phyloP scores from a whole-genome alignment of 2,797 vertebrate species.

The Poliocrania exsul region DNA sequence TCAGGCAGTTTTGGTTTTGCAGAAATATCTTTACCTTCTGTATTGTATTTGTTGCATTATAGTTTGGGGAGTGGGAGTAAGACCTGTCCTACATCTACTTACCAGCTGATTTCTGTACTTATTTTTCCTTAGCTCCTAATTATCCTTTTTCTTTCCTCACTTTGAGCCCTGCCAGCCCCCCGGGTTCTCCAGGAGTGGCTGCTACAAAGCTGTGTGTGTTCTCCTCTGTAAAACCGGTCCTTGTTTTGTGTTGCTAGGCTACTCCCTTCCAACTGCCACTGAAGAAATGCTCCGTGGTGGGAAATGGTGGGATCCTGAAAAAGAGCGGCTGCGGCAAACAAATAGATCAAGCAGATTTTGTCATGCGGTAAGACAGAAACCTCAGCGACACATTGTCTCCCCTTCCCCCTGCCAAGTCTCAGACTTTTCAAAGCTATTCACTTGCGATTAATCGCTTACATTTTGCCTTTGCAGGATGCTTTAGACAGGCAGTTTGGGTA shows the following conservation, averaged over 20 bases:
- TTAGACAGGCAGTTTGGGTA: background rate
- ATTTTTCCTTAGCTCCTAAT: background rate
- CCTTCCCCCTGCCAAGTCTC: background rate
- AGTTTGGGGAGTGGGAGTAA: background rate
- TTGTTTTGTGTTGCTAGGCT: slow-evolving; percentile 86
- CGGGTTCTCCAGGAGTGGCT: background rate
- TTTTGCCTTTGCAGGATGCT: background rate
- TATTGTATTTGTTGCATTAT: accelerated
- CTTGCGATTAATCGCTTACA: background rate
- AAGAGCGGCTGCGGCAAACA: slow-evolving; percentile 89
- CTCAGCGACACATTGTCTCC: background rate
- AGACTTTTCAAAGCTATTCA: slow-evolving; percentile 8
- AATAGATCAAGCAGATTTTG: slow-evolving; percentile 91
- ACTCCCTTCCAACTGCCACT: slow-evolving; percentile 90
- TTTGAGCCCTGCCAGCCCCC: background rate
- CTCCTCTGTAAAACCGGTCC: slow-evolving; percentile 66
- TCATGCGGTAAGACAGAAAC: slow-evolving; percentile 88
- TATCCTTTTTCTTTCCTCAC: background rate
- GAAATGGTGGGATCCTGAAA: slow-evolving; percentile 94
- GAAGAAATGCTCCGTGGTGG: slow-evolving; percentile 95
- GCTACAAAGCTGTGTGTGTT: slow-evolving; percentile 63
- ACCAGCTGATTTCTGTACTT: background rate
- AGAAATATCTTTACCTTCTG: background rate
- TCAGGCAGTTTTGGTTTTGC: background rate
- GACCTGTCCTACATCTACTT: background rate